These are phyloP conservation scores for Philereme vetulata DNA, from an alignment of 2,888 invertebrate genomes.

Conservation along the genomic window DNA sequence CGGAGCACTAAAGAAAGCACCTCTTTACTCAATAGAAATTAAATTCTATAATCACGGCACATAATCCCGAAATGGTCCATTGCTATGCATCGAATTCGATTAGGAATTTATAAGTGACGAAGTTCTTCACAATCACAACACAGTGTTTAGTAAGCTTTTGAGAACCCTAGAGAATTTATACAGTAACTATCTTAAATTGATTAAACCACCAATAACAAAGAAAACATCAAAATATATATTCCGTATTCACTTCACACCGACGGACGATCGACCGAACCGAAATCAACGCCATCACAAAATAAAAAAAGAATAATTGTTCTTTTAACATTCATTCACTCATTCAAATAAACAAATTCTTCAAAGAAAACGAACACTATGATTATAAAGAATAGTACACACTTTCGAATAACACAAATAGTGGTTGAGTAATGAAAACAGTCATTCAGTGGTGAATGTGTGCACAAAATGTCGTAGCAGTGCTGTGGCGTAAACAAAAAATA, in stretches of 20 bases:
- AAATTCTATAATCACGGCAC: conserved; percentile 61
- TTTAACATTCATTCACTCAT: conserved; percentile 53
- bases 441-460: conserved; percentile 63
- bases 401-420: conserved; percentile 38
- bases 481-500: conserved; percentile 77
- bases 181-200: not conserved
- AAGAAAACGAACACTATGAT: conserved; percentile 38
- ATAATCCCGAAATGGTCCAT: conserved; percentile 60
- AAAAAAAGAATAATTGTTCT: conserved; percentile 40
- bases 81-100: conserved; percentile 43
- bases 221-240: conserved; percentile 35
- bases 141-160: conserved; percentile 4
- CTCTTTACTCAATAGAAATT: conserved; percentile 40
- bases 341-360: conserved; percentile 34
- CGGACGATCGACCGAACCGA: conserved; percentile 24
- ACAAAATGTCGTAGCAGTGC: conserved; percentile 53
- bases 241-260: conserved; percentile 49
- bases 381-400: conserved; percentile 42
- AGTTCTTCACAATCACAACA: conserved; percentile 14
- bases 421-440: conserved; percentile 59
- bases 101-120: conserved; percentile 22
- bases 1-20: conserved; percentile 44
- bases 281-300: conserved; percentile 56
- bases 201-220: conserved; percentile 24
- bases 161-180: conserved; percentile 1